Evolutionary conservation across 2,113 vertebrate species (phyloP), one percentile per base, ranked within the genome.

Genomic region (Saimiri boliviensis): DNA sequence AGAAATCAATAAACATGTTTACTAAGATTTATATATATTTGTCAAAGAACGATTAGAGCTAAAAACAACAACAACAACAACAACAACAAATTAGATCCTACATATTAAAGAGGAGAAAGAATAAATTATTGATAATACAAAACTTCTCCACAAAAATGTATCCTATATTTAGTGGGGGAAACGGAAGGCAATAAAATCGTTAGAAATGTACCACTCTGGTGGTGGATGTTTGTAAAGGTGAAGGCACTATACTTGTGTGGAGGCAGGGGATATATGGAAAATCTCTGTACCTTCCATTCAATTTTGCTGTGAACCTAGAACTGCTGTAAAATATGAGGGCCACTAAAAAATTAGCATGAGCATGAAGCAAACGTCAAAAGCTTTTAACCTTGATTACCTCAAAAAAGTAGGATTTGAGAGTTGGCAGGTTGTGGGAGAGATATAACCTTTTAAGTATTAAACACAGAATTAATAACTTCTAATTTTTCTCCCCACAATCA

Each of bases 391-490:
- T 95, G 58, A 89, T 77, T 84, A 95, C 25, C 20, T 84, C 70
- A 76, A 37, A 21, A 89, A 25, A 9, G 23, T 40, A 27, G 27
- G 21, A 96, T 84, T 5, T 91, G 79, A 86, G 37, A 92, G 30
- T 45, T 30, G 49, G 32, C 2, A 83, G 52, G 16, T 3, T 86
- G 21, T 49, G 45, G 20, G 58, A 95, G 37, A 10, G 37, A 86
- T 30, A 86, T 40, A 82, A 68, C 35, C 37, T 92, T 91, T 91
- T 95, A 93, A 92, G 54, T 74, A 76, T 63, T 93, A 90, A 95
- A 82, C 47, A 89, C 35, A 89, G 25, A 93, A 77, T 27, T 23
- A 94, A 49, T 71, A 73, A 84, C 71, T 56, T 86, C 10, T 94
- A n/a, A 87, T 58, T 60, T 95, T 58, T 79, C 74, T 96, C 73